Evolutionary conservation across 2,113 vertebrate species (phyloP).

Genomic region (Cranoglanis bouderius): DNA sequence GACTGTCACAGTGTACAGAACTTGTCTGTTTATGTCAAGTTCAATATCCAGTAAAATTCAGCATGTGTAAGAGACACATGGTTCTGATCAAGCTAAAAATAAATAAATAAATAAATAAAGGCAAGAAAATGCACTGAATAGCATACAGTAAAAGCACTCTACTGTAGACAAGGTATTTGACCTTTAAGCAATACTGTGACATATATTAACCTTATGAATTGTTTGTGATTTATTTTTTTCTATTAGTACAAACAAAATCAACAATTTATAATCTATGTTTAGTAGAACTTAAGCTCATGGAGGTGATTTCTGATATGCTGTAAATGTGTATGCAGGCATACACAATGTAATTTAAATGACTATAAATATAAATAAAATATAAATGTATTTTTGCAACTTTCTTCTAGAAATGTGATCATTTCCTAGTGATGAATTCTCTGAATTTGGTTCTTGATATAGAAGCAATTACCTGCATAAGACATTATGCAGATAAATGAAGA

Average conservation of each 20-base stretch:
- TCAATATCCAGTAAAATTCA: not conserved
- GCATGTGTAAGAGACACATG: not conserved
- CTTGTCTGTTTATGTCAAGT: not conserved
- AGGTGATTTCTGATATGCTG: not conserved
- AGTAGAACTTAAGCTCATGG: not conserved
- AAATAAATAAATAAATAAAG: no score
- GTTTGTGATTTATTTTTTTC: not conserved
- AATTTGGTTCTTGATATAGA: not conserved
- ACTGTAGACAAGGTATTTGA: not conserved
- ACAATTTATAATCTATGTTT: not conserved
- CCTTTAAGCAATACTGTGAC: not conserved
- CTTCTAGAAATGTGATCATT: not conserved
- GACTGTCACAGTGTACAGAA: not conserved
- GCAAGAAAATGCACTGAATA: not conserved
- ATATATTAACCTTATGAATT: not conserved
- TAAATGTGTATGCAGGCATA: constrained; percentile 70
- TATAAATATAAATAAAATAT: not conserved
- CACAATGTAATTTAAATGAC: constrained; percentile 37
- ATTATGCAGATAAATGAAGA: not conserved
- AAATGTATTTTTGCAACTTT: not conserved
- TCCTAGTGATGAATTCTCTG: not conserved
- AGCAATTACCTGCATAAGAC: not conserved
- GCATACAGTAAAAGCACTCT: not conserved
- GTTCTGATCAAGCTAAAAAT: not conserved
- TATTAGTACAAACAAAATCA: not conserved